phyloP scores from a whole-genome alignment of 2,888 invertebrate genomes.

The Iphiclides podalirius region DNA sequence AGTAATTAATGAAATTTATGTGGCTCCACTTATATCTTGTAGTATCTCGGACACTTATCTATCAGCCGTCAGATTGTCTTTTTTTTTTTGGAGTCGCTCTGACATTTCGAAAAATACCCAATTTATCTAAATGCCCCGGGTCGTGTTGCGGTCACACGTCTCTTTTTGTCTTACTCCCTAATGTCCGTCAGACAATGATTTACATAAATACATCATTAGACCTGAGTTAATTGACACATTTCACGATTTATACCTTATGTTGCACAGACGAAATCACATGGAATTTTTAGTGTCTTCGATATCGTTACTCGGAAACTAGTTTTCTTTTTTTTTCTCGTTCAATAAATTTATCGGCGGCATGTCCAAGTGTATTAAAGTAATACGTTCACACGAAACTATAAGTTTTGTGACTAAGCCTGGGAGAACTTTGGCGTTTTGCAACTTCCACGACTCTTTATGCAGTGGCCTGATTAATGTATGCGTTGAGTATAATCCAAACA shows the following conservation, averaged over 20 bases:
- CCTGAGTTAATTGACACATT: conserved; percentile 77
- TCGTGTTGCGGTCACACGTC: conserved; percentile 47
- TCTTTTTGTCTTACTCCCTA: conserved; percentile 58
- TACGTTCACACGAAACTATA: conserved; percentile 17
- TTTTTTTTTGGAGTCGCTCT: conserved; percentile 32
- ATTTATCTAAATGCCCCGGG: conserved; percentile 50
- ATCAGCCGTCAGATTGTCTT: conserved; percentile 21
- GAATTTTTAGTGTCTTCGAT: conserved; percentile 44
- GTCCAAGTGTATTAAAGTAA: conserved; percentile 21
- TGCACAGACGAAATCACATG: conserved; percentile 52
- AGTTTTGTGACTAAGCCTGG: conserved; percentile 10
- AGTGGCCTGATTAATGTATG: conserved; percentile 9
- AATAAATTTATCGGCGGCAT: conserved; percentile 35
- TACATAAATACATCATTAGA: conserved; percentile 76
- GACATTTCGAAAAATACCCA: conserved; percentile 46
- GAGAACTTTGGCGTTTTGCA: conserved; percentile 8
- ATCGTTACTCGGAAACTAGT: conserved; percentile 47
- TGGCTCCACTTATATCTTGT: conserved; percentile 4
- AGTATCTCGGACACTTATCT: conserved; percentile 24
- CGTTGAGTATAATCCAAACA: conserved; percentile 13
- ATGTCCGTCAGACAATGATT: conserved; percentile 61
- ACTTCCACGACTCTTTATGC: conserved; percentile 4
- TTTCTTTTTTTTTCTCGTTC: conserved; percentile 35
- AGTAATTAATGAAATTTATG: conserved; percentile 16
- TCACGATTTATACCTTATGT: conserved; percentile 69